phyloP scores from a whole-genome alignment of 2,888 invertebrate genomes.

The Saturnia pavonia region DNA sequence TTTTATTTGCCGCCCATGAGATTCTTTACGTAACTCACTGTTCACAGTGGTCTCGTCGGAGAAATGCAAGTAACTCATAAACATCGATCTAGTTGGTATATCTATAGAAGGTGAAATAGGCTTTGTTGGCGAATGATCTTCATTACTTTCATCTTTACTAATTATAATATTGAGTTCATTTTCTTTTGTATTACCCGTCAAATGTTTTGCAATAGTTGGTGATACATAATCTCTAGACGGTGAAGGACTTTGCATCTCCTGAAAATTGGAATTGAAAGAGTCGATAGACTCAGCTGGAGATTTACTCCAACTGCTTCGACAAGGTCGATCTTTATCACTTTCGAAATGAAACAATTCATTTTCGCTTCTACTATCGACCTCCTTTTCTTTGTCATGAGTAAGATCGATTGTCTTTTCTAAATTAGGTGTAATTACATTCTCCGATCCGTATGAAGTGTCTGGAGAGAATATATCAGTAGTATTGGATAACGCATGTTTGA shows the following conservation, averaged over 20 bases:
- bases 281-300: slow-evolving; percentile 73
- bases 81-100: slow-evolving; percentile 82
- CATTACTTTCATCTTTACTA: slow-evolving; percentile 44
- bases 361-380: slow-evolving; percentile 88
- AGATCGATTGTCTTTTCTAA: slow-evolving; percentile 59
- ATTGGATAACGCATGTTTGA: slow-evolving; percentile 65
- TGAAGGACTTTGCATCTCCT: slow-evolving; percentile 65
- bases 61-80: slow-evolving; percentile 76
- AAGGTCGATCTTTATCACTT: slow-evolving; percentile 69
- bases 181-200: slow-evolving; percentile 35
- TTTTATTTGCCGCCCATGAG: slow-evolving; percentile 43
- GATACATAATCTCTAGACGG: slow-evolving; percentile 70
- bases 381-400: slow-evolving; percentile 72
- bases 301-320: slow-evolving; percentile 66
- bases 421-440: slow-evolving; percentile 68
- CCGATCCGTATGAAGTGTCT: slow-evolving; percentile 77
- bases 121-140: slow-evolving; percentile 40
- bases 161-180: slow-evolving; percentile 47
- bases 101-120: slow-evolving; percentile 86
- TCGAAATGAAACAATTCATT: slow-evolving; percentile 82
- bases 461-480: slow-evolving; percentile 75
- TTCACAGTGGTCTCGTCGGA: slow-evolving; percentile 57
- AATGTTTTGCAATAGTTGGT: slow-evolving; percentile 51
- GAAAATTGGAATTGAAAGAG: slow-evolving; percentile 58
- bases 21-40: slow-evolving; percentile 43